Evolutionary conservation across 1,140 invertebrate genomes (phyloP).

Genomic region (Babylonia areolata): DNA sequence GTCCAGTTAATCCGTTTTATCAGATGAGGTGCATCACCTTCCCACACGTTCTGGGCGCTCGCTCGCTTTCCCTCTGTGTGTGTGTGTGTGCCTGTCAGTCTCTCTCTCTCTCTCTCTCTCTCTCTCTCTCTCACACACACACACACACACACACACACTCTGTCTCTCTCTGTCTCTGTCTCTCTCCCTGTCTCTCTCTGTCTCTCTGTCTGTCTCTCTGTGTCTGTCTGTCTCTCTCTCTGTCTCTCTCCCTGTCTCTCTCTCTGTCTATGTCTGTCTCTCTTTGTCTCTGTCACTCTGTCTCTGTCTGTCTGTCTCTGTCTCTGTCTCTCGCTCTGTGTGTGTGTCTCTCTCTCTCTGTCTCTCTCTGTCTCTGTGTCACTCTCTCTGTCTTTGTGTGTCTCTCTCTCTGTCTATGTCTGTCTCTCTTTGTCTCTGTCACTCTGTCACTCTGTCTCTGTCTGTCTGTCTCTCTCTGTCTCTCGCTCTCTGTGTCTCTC

Average conservation of each 20-base stretch:
- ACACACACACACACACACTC: too few relatives aligned
- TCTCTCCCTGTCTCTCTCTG: background rate
- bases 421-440: background rate
- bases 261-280: background rate
- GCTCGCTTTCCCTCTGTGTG: background rate
- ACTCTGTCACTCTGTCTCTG: background rate
- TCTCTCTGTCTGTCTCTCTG: background rate
- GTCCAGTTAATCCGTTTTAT: too few relatives aligned
- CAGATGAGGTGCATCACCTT: too few relatives aligned
- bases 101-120: background rate
- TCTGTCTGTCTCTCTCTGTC: background rate
- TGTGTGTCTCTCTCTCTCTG: too few relatives aligned
- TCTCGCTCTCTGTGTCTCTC: conserved; percentile 18
- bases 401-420: background rate
- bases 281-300: background rate
- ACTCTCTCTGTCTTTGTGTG: background rate
- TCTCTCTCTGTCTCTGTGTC: background rate
- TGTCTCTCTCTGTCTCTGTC: background rate
- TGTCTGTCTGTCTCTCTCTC: background rate
- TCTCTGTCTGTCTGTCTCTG: too few relatives aligned
- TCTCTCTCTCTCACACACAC: too few relatives aligned
- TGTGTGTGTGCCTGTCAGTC: background rate
- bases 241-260: background rate
- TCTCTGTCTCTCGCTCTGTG: too few relatives aligned
- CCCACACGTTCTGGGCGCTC: too few relatives aligned